A percentile compares a stretch with the other conserved stretches of the same genome.
Evolutionary conservation across 2,113 vertebrate species (phyloP).

Genomic region (Menidia beryllina): DNA sequence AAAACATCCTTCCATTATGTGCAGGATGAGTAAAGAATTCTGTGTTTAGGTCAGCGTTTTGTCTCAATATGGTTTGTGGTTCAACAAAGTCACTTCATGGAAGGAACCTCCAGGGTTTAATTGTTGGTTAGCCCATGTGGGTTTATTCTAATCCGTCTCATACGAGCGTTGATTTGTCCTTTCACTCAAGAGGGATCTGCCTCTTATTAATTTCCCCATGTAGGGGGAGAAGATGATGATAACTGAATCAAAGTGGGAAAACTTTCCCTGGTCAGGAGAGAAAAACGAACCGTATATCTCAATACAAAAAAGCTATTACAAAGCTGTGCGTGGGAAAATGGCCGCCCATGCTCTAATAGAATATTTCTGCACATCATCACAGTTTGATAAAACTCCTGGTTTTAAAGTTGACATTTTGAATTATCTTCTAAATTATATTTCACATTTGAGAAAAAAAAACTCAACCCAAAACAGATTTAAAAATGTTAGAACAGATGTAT

Average conservation of each 20-base stretch:
- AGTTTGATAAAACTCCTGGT: neutral
- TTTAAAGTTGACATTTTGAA: neutral
- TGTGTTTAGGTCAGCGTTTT: neutral
- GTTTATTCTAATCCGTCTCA: conserved; percentile 11
- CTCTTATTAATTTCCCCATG: conserved; percentile 31
- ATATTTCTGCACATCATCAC: conserved; percentile 14
- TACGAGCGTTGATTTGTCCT: neutral
- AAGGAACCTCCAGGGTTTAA: neutral
- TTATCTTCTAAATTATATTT: neutral
- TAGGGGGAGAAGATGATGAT: conserved; percentile 28
- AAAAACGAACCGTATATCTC: conserved; percentile 15
- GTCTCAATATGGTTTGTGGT: no score
- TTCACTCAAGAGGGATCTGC: conserved; percentile 11
- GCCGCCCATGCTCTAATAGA: conserved; percentile 1
- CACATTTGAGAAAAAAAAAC: neutral
- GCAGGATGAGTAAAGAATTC: neutral
- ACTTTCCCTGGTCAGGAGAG: conserved; percentile 18
- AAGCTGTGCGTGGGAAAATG: neutral
- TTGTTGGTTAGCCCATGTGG: neutral
- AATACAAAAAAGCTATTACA: conserved; percentile 16
- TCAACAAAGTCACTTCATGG: neutral
- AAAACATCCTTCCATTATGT: neutral
- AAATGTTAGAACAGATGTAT: neutral
- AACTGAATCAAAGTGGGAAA: conserved; percentile 11
- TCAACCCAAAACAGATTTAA: neutral